Percentiles rank a stretch among this genome's conserved stretches.
Evolutionary conservation across 2,797 vertebrate species (phyloP).

Genomic region (Pelodytes ibericus): DNA sequence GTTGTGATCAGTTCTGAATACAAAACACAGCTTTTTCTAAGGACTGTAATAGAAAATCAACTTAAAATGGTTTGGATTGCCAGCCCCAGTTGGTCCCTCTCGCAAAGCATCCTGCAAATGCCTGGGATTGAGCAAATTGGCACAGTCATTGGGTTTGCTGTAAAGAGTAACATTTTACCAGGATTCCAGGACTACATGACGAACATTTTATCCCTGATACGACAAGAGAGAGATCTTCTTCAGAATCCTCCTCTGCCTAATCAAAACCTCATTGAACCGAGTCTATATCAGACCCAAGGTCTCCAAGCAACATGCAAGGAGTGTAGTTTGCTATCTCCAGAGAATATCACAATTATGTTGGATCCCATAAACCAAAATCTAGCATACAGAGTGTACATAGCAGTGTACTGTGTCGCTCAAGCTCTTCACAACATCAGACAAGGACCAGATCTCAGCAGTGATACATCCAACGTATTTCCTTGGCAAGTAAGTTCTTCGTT

Average conservation of each 20-base stretch:
- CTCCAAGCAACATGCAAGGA: conserved; percentile 7
- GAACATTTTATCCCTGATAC: not conserved
- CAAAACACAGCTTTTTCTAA: conserved; percentile 67
- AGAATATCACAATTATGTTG: conserved; percentile 24
- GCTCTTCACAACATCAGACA: conserved; percentile 80
- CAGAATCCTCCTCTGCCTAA: not conserved
- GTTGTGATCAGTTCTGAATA: conserved; percentile 74
- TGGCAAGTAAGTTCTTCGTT: conserved; percentile 79
- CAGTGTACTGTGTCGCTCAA: conserved; percentile 79
- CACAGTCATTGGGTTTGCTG: conserved; percentile 81
- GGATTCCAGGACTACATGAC: conserved; percentile 70
- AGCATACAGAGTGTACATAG: conserved; percentile 76
- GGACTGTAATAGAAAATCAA: conserved; percentile 61
- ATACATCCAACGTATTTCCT: conserved; percentile 63
- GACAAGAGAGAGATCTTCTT: conserved; percentile 4
- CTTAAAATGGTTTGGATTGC: conserved; percentile 84
- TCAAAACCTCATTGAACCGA: not conserved
- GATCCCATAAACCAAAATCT: not conserved
- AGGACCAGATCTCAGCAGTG: conserved; percentile 62
- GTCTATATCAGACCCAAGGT: conserved; percentile 4
- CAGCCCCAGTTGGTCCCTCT: conserved; percentile 79
- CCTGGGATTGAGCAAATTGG: conserved; percentile 74
- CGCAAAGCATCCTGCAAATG: conserved; percentile 56
- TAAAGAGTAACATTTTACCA: conserved; percentile 59
- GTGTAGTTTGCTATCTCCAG: conserved; percentile 19